Evolutionary conservation across 2,888 invertebrate species (phyloP), one percentile per base, ranked within the genome.

Genomic region (Phyto melanocephala): DNA sequence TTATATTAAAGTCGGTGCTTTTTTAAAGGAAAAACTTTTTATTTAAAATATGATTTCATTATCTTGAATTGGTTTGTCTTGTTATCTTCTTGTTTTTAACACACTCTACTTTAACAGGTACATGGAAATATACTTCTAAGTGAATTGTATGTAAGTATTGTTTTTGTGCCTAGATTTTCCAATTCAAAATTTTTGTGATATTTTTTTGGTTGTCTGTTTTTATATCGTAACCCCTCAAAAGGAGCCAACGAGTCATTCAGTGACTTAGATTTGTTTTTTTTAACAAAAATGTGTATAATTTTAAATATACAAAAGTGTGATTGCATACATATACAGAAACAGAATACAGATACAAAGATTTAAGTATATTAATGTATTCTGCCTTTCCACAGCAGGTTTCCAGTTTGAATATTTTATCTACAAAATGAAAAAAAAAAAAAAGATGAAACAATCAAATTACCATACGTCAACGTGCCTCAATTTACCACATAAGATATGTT

Each of bases 401-500:
- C 33, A 50, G 13, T 52, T n/a, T 52, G 24, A 24, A 13, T 52
- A 13, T 47, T 13, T 15, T 35, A 40, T 7, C 1, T 17, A 33
- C 17, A 47, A 22, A 47, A 20, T 4, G 20, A 28, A 10, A 33
- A 54, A 42, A 28, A 3, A 28, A 5, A 28, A 3, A 28, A 28
- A 28, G 6, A 28, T 5, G 6, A 28, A 28, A 28, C 28, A 28
- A n/a, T n/a, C n/a, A 56, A 45, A 42, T 67, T 72, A 62, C 45
- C 70, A 76, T 76, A 72, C 54, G 65, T 47, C 72, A 35, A 63
- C 62, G 33, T 35, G 20, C 42, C 6, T 42, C 58, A 40, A 63
- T 63, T 67, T 68, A 33, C 65, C 81, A 45, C 60, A 62, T 77
- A 67, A 77, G 20, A 71, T 62, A 42, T n/a, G 40, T 72, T 67